Evolutionary conservation across 2,888 invertebrate genomes (phyloP).

Genomic region (Lottia scabra): DNA sequence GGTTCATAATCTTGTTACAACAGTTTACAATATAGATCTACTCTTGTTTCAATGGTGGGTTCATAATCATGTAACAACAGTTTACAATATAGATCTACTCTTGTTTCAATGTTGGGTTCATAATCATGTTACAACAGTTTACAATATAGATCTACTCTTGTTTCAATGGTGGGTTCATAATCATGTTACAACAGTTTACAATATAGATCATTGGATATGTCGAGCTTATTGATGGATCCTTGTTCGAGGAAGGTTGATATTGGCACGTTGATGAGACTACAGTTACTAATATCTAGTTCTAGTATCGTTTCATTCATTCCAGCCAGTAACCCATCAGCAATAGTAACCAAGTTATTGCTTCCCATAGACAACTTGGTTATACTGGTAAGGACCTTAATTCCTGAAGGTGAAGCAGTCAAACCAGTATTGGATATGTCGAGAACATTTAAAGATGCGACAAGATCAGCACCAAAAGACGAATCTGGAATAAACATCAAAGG

Average conservation of each 20-base stretch:
- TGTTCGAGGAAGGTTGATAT: conserved; percentile 2
- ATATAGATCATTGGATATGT: conserved; percentile 12
- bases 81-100: too few relatives aligned
- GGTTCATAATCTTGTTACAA: too few relatives aligned
- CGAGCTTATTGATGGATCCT: conserved; percentile 4
- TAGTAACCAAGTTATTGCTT: conserved; percentile 6
- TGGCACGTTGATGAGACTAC: conserved; percentile 7
- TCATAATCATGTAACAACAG: too few relatives aligned
- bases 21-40: too few relatives aligned
- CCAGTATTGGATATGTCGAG: conserved; percentile 15
- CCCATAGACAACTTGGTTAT: conserved; percentile 15
- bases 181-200: too few relatives aligned
- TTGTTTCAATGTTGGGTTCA: too few relatives aligned
- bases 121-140: too few relatives aligned
- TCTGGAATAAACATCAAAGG: not conserved
- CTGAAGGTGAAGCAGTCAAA: conserved; percentile 6
- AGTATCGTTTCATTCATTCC: conserved; percentile 5
- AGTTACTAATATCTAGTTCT: conserved; percentile 8
- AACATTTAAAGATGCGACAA: conserved; percentile 11
- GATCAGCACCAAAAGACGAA: not conserved
- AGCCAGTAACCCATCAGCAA: conserved; percentile 6
- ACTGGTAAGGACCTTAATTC: conserved; percentile 6
- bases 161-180: too few relatives aligned
- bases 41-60: too few relatives aligned
- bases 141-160: too few relatives aligned